A percentile compares a stretch with the other conserved stretches of the same genome.
Evolutionary conservation across 2,113 vertebrate genomes (phyloP).

Genomic region (Megatriorchis doriae): DNA sequence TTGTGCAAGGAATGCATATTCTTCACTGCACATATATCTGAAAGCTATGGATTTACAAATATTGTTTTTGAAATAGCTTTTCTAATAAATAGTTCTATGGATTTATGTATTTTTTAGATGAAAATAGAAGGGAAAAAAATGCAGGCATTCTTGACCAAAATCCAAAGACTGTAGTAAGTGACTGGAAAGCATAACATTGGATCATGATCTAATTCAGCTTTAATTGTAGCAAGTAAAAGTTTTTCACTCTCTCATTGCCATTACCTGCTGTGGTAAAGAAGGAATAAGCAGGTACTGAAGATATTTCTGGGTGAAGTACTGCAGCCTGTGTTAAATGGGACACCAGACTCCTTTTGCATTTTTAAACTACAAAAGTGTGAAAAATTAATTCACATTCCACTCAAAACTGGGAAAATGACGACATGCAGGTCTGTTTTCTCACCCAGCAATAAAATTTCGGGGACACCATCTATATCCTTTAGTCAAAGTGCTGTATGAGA

Average conservation of each 20-base stretch:
- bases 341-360: background rate
- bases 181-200: background rate
- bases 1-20: background rate
- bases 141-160: background rate
- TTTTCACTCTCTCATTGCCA: background rate
- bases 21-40: background rate
- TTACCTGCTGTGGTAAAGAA: background rate
- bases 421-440: background rate
- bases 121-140: background rate
- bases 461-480: background rate
- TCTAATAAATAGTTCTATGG: background rate
- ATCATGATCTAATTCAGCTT: background rate
- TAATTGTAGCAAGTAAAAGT: background rate
- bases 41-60: background rate
- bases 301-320: background rate
- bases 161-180: background rate
- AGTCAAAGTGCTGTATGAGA: background rate
- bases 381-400: background rate
- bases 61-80: background rate
- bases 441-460: background rate
- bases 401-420: background rate
- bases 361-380: background rate
- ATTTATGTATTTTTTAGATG: background rate
- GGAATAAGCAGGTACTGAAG: background rate
- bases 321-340: background rate